A percentile compares a stretch with the other conserved stretches of the same genome.
phyloP scores from a whole-genome alignment of 2,888 invertebrate species.

The Rugalucina vietnamica region DNA sequence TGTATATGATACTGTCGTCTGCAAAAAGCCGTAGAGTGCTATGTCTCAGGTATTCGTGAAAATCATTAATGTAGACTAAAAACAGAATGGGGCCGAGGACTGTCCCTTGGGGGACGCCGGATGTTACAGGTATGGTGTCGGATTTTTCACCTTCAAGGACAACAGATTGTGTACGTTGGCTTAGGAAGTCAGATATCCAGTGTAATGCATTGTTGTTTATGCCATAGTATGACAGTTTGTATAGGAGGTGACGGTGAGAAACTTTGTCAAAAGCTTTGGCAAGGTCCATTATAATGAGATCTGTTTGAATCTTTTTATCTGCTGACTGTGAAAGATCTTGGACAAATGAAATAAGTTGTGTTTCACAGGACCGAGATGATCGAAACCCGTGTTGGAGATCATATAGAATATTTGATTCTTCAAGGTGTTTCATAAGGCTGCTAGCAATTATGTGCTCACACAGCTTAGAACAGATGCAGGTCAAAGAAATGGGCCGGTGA shows the following conservation, averaged over 20 bases:
- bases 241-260: not conserved
- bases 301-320: too few relatives aligned
- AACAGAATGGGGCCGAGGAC: slow-evolving; percentile 18
- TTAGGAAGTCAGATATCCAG: not conserved
- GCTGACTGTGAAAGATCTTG: too few relatives aligned
- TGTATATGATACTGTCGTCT: slow-evolving; percentile 30
- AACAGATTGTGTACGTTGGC: not conserved
- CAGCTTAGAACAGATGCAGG: not conserved
- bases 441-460: not conserved
- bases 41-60: slow-evolving; percentile 16
- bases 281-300: not conserved
- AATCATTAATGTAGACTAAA: slow-evolving; percentile 28
- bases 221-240: not conserved
- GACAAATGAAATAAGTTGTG: not conserved
- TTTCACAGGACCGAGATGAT: slow-evolving; percentile 1
- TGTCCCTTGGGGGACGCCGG: slow-evolving; percentile 27
- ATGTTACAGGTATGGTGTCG: slow-evolving; percentile 11
- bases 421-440: not conserved
- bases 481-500: not conserved
- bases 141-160: slow-evolving; percentile 23
- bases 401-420: not conserved
- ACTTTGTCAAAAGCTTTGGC: slow-evolving; percentile 4
- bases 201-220: not conserved
- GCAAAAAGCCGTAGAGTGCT: slow-evolving; percentile 28
- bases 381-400: not conserved